These are phyloP conservation scores for Cryptocephalus moraei DNA, from an alignment of 2,888 invertebrate genomes.

Conservation along the genomic window DNA sequence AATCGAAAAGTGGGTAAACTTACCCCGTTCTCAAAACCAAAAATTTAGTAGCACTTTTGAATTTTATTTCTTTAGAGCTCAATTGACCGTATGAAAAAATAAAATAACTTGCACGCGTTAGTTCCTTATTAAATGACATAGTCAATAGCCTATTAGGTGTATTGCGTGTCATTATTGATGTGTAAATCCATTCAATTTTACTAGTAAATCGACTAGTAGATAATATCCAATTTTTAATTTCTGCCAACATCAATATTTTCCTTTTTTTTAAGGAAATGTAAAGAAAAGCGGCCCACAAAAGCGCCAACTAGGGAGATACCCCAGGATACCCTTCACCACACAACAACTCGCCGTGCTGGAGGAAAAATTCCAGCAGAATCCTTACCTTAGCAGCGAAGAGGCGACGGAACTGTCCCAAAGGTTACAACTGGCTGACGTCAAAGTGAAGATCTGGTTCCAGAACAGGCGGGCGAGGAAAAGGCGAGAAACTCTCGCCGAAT, in stretches of 20 bases:
- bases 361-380: constrained; percentile 53
- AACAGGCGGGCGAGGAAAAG: constrained; percentile 67
- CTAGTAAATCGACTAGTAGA: too few species aligned
- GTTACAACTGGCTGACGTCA: constrained; percentile 55
- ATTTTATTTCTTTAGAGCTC: too few species aligned
- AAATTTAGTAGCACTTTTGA: too few species aligned
- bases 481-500: constrained; percentile 41
- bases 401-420: constrained; percentile 51
- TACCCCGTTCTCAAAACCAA: too few species aligned
- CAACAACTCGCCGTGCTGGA: constrained; percentile 59
- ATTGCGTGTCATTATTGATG: background rate
- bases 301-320: constrained; percentile 52
- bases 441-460: constrained; percentile 76
- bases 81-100: too few species aligned
- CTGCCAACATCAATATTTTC: background rate
- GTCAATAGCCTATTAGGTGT: too few species aligned
- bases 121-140: too few species aligned
- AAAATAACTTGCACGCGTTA: too few species aligned
- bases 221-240: too few species aligned
- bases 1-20: too few species aligned
- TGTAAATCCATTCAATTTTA: background rate
- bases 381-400: constrained; percentile 61
- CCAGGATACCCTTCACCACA: constrained; percentile 63
- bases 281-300: constrained; percentile 38
- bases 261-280: constrained; percentile 1